Percentiles rank a stretch among this genome's conserved stretches.
Evolutionary conservation across 2,113 vertebrate species (phyloP).

Genomic region (Notarius quadriscutis): DNA sequence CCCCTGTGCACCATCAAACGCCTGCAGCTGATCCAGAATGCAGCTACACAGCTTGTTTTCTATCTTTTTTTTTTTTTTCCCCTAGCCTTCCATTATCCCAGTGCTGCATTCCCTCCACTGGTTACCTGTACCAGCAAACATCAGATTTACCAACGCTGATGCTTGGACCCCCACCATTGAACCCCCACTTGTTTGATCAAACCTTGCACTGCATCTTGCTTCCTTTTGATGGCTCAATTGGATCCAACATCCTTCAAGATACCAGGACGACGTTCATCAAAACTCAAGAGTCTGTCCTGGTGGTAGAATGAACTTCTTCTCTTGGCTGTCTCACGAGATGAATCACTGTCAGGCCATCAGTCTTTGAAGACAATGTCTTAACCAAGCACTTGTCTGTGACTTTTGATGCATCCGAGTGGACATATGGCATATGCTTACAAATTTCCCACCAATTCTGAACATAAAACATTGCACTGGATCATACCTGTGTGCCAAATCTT

Average conservation of each 20-base stretch:
- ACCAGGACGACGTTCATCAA: background rate
- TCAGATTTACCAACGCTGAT: background rate
- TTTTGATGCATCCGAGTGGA: background rate
- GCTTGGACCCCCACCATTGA: background rate
- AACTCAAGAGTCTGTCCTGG: background rate
- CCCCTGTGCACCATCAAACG: background rate
- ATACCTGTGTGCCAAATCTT: background rate
- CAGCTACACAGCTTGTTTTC: background rate
- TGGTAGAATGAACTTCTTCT: background rate
- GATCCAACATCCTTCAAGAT: background rate
- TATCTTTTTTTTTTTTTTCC: background rate
- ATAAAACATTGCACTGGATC: background rate
- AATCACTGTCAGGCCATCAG: background rate
- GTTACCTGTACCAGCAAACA: background rate
- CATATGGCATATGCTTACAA: background rate
- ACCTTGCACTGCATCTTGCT: background rate
- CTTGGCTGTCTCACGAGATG: background rate
- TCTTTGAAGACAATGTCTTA: background rate
- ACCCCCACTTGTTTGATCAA: background rate
- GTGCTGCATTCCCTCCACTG: background rate
- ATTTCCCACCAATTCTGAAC: background rate
- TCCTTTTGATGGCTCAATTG: too few relatives aligned
- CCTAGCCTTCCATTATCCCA: background rate
- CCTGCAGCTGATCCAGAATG: background rate
- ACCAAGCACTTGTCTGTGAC: background rate